phyloP scores from a whole-genome alignment of 2,888 invertebrate species.

The Mechanitis messenoides region DNA sequence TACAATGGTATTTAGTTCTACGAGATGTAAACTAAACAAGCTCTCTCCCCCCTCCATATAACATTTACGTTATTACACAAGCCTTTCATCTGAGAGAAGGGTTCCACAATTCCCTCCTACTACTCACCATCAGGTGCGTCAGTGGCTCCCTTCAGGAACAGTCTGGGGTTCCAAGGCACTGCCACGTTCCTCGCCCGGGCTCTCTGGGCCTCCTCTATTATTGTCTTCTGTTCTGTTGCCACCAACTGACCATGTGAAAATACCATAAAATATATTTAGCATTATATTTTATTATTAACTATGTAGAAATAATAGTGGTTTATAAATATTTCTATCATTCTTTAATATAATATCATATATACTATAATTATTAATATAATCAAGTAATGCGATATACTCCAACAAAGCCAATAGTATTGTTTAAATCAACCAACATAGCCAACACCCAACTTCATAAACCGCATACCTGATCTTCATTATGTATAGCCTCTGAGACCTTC shows the following conservation, averaged over 20 bases:
- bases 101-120: not conserved
- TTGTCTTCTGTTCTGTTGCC: slow-evolving; percentile 94
- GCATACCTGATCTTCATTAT: slow-evolving; percentile 84
- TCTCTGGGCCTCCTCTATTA: slow-evolving; percentile 91
- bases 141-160: slow-evolving; percentile 72
- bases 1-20: no score
- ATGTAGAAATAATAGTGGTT: no score
- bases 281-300: not conserved
- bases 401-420: no score
- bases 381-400: not conserved
- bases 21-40: no score
- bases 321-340: not conserved
- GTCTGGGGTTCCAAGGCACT: slow-evolving; percentile 82
- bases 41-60: no score
- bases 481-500: slow-evolving; percentile 90
- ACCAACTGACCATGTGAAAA: slow-evolving; percentile 75
- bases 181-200: slow-evolving; percentile 80
- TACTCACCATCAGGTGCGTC: slow-evolving; percentile 46
- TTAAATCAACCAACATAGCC: no score
- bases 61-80: no score
- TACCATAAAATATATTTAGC: not conserved
- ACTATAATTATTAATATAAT: no score
- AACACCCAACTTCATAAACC: no score
- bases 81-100: no score
- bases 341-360: no score